A percentile compares a stretch with the other conserved stretches of the same genome.
phyloP scores from a whole-genome alignment of 2,888 invertebrate genomes.

The Gastrophysa polygoni region DNA sequence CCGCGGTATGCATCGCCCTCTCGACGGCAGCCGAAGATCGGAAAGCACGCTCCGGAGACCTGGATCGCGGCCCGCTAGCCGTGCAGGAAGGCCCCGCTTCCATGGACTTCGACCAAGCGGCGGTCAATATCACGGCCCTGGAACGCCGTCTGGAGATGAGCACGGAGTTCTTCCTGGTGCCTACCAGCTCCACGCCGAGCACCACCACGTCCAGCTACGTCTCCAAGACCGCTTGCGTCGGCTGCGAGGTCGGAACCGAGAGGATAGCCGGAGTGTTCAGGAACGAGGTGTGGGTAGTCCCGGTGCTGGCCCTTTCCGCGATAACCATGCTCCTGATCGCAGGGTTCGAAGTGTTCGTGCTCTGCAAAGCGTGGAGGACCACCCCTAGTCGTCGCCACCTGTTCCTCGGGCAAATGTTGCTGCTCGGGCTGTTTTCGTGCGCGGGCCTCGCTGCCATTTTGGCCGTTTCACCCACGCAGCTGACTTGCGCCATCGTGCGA shows the following conservation, averaged over 20 bases:
- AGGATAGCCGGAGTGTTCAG: slow-evolving; percentile 57
- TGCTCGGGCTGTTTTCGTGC: slow-evolving; percentile 82
- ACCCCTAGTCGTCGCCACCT: slow-evolving; percentile 84
- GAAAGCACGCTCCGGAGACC: slow-evolving; percentile 46
- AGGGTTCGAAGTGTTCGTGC: slow-evolving; percentile 87
- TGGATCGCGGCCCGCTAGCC: slow-evolving; percentile 45
- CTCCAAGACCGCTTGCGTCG: slow-evolving; percentile 54
- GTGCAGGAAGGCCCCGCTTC: slow-evolving; percentile 19
- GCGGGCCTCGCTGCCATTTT: slow-evolving; percentile 80
- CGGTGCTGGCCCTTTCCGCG: slow-evolving; percentile 82
- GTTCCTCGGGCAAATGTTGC: slow-evolving; percentile 84
- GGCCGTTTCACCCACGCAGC: slow-evolving; percentile 76
- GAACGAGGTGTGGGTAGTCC: slow-evolving; percentile 88
- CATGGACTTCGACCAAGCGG: slow-evolving; percentile 28
- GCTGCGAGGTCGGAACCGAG: slow-evolving; percentile 36
- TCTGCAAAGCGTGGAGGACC: slow-evolving; percentile 83
- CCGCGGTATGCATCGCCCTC: slow-evolving; percentile 43
- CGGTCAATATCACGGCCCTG: slow-evolving; percentile 36
- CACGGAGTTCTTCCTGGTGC: slow-evolving; percentile 83
- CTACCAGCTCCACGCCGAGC: slow-evolving; percentile 59
- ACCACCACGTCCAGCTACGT: slow-evolving; percentile 45
- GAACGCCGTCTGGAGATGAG: slow-evolving; percentile 75
- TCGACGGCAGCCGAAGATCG: slow-evolving; percentile 46
- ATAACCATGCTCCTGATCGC: slow-evolving; percentile 84
- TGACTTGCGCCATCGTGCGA: slow-evolving; percentile 82